Conservation (phyloP, 2,113 vertebrate species). For the Aptenodytes patagonicus region DNA sequence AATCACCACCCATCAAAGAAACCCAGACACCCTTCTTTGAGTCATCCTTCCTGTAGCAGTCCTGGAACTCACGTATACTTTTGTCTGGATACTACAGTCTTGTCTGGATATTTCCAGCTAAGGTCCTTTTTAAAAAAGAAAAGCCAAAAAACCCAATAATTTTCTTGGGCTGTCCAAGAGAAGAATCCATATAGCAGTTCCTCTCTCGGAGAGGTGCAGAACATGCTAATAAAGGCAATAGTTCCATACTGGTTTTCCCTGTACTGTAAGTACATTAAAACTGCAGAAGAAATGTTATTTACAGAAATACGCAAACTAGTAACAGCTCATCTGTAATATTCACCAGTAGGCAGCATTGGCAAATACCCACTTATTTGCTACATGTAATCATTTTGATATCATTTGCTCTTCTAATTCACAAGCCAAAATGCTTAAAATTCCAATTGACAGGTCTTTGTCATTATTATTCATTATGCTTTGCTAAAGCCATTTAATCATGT, state of each 20-base stretch:
- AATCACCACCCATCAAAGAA: neutral
- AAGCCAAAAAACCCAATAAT: rapidly evolving
- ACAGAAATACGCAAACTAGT: neutral
- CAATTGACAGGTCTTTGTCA: constrained; percentile 21
- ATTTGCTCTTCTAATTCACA: neutral
- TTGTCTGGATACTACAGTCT: neutral
- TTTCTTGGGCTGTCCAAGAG: neutral
- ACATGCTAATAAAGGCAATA: neutral
- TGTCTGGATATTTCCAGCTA: neutral
- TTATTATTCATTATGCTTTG: constrained; percentile 61
- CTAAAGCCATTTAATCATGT: constrained; percentile 57
- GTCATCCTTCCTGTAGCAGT: neutral
- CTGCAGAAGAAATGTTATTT: neutral
- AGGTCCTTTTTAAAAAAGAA: neutral
- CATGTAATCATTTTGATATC: neutral
- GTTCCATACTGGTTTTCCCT: neutral
- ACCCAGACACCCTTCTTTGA: neutral
- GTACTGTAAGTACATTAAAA: neutral
- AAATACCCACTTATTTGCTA: neutral
- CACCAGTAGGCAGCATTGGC: neutral
- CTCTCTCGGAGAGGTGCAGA: neutral
- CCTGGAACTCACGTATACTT: neutral
- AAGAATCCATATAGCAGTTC: neutral
- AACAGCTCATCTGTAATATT: neutral
- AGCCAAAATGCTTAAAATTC: constrained; percentile 47